Evolutionary conservation across 2,888 invertebrate species (phyloP).

Genomic region (Abscondita cerata): DNA sequence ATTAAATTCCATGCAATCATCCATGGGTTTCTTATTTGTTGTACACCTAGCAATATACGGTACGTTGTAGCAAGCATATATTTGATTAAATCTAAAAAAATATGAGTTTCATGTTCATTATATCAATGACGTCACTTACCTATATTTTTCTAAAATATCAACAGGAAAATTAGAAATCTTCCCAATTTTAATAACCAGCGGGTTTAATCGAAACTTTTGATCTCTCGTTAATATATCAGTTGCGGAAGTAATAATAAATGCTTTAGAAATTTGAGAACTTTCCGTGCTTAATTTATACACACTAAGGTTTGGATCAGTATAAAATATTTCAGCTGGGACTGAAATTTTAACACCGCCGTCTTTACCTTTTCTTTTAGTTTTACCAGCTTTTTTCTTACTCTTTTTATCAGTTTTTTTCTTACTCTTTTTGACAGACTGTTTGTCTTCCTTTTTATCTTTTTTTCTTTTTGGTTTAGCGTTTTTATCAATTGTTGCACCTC

Average conservation of each 20-base stretch:
- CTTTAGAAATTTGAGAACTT: slow-evolving; percentile 20
- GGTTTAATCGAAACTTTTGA: slow-evolving; percentile 38
- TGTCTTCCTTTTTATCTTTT: slow-evolving; percentile 13
- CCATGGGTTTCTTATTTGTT: slow-evolving; percentile 30
- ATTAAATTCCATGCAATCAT: slow-evolving; percentile 32
- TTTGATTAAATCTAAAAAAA: slow-evolving; percentile 35
- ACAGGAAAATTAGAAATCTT: slow-evolving; percentile 41
- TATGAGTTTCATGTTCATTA: neutral
- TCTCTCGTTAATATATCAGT: slow-evolving; percentile 36
- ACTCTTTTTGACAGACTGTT: slow-evolving; percentile 9
- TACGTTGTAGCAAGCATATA: slow-evolving; percentile 37
- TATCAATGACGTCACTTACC: slow-evolving; percentile 24
- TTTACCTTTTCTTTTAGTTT: slow-evolving; percentile 13
- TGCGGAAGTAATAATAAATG: slow-evolving; percentile 33
- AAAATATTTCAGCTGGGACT: slow-evolving; percentile 41
- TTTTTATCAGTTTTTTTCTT: slow-evolving; percentile 16
- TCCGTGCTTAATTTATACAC: slow-evolving; percentile 34
- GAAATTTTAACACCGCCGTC: slow-evolving; percentile 26
- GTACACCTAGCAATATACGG: slow-evolving; percentile 33
- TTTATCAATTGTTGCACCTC: slow-evolving; percentile 18
- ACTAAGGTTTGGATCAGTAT: slow-evolving; percentile 40
- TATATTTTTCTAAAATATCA: slow-evolving; percentile 30
- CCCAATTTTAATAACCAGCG: slow-evolving; percentile 39
- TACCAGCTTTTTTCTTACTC: slow-evolving; percentile 19
- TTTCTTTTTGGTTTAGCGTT: slow-evolving; percentile 25